These are phyloP conservation scores for Hucho hucho DNA, from an alignment of 2,113 vertebrate species.

Conservation along the genomic window DNA sequence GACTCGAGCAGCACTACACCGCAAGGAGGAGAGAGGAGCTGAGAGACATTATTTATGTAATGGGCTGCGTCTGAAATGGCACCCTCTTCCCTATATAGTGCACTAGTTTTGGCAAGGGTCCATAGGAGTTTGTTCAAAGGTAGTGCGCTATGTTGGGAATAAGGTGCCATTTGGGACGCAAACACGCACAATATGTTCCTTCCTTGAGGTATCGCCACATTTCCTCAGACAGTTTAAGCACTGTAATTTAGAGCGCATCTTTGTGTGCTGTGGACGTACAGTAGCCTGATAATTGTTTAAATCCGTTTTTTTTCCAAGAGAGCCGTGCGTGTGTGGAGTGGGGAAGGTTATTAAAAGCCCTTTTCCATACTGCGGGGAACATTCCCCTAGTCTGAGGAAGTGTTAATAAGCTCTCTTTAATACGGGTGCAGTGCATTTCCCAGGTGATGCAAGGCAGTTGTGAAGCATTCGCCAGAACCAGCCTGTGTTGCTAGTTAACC, in stretches of 20 bases:
- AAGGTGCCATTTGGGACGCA: too few relatives aligned
- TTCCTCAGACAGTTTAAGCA: conserved; percentile 45
- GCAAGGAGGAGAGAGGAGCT: conserved; percentile 17
- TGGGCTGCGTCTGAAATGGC: too few relatives aligned
- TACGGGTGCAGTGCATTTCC: conserved; percentile 43
- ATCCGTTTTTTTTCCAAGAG: conserved; percentile 51
- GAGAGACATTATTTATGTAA: conserved; percentile 39
- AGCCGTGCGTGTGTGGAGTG: conserved; percentile 31
- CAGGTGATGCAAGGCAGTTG: conserved; percentile 35
- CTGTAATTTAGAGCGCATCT: conserved; percentile 55
- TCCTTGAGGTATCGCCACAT: conserved; percentile 39
- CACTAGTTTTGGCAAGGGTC: too few relatives aligned
- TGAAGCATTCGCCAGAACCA: conserved; percentile 15
- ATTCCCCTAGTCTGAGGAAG: conserved; percentile 58
- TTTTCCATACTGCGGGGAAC: conserved; percentile 69
- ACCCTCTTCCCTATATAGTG: too few relatives aligned
- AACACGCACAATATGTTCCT: conserved; percentile 43
- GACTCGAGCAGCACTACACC: too few relatives aligned
- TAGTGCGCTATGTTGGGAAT: too few relatives aligned
- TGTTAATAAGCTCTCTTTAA: conserved; percentile 63
- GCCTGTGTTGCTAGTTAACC: conserved; percentile 20
- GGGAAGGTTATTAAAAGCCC: conserved; percentile 55
- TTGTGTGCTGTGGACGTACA: conserved; percentile 47
- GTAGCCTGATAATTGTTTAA: conserved; percentile 72
- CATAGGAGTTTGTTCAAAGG: too few relatives aligned